Evolutionary conservation across 2,797 vertebrate species (phyloP), one percentile per base, ranked within the genome.

Genomic region (Intellagama lesueurii): DNA sequence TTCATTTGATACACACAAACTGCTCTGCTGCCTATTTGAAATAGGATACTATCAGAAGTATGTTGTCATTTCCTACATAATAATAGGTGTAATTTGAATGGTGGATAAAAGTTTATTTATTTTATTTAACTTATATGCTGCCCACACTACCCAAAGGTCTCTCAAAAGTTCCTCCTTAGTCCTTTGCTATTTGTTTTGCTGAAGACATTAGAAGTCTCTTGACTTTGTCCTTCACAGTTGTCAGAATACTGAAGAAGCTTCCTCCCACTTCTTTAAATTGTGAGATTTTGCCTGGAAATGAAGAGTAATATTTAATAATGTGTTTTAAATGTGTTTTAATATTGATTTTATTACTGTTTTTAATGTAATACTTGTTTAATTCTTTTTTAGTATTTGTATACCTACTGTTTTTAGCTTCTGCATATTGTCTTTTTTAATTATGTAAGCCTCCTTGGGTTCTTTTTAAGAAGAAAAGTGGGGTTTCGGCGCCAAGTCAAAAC

Each of bases 1-100:
- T 68, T 90, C 87, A 66, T 85, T 68, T 73, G 19, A 49, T 69
- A 70, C 8, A 60, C 14, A 73, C 14, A 82, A 81, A n/a, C 64
- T 52, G n/a, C 30, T 85, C 2, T 35, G 79, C 14, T 68, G 35
- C 26, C 12, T 64, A 26, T 81, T 26, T 75, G 56, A 81, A 84
- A 80, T 68, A 40, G 1, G 52, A 44, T 28, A 9, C 7, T 85
- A 80, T 52, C 30, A 22, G 16, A 32, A 60, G 11, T 81, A 19
- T 6, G 17, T 69, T 52, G 12, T 4, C 76, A 17, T 85, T 72
- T 35, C 28, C 30, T 72, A n/a, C 52, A 73, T 5, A 40, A 35
- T 35, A 40, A 80, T 70, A 40, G 22, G 14, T 81, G 30, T 77
- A 26, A 35, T 22, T 64, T 56, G 5, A 35, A 64, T 32, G 28